Evolutionary conservation across 2,888 invertebrate species (phyloP), one percentile per base, ranked within the genome.

Genomic region (Spicauda simplicius): DNA sequence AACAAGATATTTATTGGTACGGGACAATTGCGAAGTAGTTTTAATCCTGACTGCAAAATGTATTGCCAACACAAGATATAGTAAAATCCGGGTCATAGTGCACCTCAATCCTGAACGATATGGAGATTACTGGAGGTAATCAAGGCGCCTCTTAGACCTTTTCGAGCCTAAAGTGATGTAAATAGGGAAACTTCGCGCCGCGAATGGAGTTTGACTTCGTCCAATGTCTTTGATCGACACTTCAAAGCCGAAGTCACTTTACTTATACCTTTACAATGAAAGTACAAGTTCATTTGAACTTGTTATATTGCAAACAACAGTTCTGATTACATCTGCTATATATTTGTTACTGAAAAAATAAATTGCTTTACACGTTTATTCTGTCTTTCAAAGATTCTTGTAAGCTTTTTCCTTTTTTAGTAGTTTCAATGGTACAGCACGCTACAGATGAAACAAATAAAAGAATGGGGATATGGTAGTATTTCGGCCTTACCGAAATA

Each of bases 191-290:
- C 55, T 55, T 55, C 30, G 85, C 5, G 45, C 84, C 83, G 81
- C 85, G 84, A 87, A 88, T 83, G 82, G 80, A 80, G 81, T 82
- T 81, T 81, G 81, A 83, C 84, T 86, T 80, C 82, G 83, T 85
- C 85, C 82, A 80, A 80, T 82, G 84, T 88, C 87, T 88, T 88
- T 86, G 86, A 88, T 86, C 85, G 84, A 82, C 85, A 85, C 87
- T 90, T 86, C 81, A 83, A 88, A 88, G 85, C 83, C 37, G 14
- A 63, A 58, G 58, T 50, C 59, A 55, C 25, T 62, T 55, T 45
- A 62, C 62, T 62, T 45, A n/a, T 45, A n/a, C 14, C n/a, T 45
- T 45, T 5, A 45, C n/a, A 45, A n/a, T 45, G n/a, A 11, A 45
- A 41, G 4, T 45, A 45, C n/a, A 45, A 45, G n/a, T 37, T 37